These are phyloP conservation scores for Serilophus lunatus DNA, from an alignment of 2,113 vertebrate genomes.

Conservation along the genomic window DNA sequence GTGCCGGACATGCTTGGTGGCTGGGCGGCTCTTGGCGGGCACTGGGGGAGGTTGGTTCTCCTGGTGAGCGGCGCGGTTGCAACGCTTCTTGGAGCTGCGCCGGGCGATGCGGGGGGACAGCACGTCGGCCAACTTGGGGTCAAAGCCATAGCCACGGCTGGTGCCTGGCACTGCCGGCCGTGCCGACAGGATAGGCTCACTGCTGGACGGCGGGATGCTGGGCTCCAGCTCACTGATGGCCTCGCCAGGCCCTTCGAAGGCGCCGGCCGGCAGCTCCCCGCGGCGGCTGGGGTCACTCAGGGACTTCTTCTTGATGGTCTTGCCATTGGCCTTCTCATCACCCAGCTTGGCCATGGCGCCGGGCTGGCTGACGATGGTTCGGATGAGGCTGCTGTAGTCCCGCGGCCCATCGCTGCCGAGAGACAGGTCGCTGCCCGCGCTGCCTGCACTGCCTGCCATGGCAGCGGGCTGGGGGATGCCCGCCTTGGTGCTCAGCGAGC, in stretches of 20 bases:
- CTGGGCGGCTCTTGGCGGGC: constrained; percentile 50
- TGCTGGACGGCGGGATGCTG: constrained; percentile 88
- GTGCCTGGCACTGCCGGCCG: constrained; percentile 62
- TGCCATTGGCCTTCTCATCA: constrained; percentile 86
- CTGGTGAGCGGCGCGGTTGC: constrained; percentile 76
- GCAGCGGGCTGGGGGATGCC: constrained; percentile 69
- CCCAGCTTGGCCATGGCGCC: constrained; percentile 85
- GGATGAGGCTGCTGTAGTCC: constrained; percentile 89
- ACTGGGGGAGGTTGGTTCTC: constrained; percentile 58
- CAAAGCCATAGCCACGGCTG: neutral
- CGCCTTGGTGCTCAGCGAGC: constrained; percentile 81
- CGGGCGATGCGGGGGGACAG: constrained; percentile 67
- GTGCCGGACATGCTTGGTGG: constrained; percentile 84
- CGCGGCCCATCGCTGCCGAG: constrained; percentile 84
- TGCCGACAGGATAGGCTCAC: constrained; percentile 90
- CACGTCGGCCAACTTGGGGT: constrained; percentile 46
- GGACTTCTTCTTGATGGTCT: constrained; percentile 95
- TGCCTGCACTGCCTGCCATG: constrained; percentile 78
- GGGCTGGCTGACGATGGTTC: constrained; percentile 89
- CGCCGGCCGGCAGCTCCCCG: constrained; percentile 70
- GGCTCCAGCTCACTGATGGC: constrained; percentile 88
- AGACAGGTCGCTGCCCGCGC: constrained; percentile 90
- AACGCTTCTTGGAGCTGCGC: constrained; percentile 86
- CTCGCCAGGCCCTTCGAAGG: constrained; percentile 77
- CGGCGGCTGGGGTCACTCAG: constrained; percentile 96